Base-by-base conservation (phyloP, 1,140 invertebrate species). In the Megathymus violae region DNA sequence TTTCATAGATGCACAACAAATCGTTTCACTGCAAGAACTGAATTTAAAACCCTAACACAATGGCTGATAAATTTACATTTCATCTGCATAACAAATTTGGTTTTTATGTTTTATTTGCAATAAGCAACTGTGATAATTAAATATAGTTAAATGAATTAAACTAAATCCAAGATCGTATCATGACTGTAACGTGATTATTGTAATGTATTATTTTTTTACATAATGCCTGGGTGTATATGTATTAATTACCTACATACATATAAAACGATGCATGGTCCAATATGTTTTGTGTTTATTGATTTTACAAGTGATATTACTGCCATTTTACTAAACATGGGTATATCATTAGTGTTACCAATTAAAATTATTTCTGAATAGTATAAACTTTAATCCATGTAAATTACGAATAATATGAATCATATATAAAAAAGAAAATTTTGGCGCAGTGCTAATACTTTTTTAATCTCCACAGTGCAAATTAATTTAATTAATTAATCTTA, bases 251-350 rank as follows among this genome's bases (percentile, higher is more conserved):
- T 31, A 31, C 4, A 7, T 31, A 31, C 27, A 56, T 46, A 16
- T 56, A 27, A 17, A 63, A 51, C 31, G 44, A 61, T 31, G 58
- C 48, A 68, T 58, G 46, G 27, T 51, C 51, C 22, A 16, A 41
- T 62, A 54, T 16, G 44, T 61, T 43, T 61, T 65, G 38, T 77
- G 78, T 74, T 80, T 77, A 67, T 66, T 69, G 66, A 74, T 62
- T 31, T 71, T 66, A 68, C 25, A 52, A 43, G 82, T 82, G 77
- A 85, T 85, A 83, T 75, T 75, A 81, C 80, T 83, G 80, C 80
- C 78, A 81, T 83, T 79, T 82, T 80, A 69, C 66, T 60, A 73
- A 64, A 66, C 68, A 34, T 73, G 62, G 41, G 46, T 74, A 70
- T 67, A 70, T 46, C 58, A 62, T 58, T 62, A 54, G 59, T 38